phyloP scores from a whole-genome alignment of 2,113 vertebrate species.

The Xenopus borealis region DNA sequence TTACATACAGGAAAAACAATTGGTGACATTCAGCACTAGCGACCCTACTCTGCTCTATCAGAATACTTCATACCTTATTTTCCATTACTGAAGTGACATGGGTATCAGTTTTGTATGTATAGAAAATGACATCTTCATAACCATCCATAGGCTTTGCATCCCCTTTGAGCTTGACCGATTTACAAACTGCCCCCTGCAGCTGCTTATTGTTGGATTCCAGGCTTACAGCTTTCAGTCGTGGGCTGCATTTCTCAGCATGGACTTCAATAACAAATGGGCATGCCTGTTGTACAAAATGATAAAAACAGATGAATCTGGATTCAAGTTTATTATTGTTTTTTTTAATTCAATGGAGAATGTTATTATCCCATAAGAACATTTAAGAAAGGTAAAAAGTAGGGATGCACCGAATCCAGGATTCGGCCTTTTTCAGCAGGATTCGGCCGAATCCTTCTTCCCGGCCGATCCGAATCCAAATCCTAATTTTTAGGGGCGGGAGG shows the following conservation, averaged over 20 bases:
- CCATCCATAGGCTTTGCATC: conserved; percentile 71
- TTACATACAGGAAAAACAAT: too few relatives aligned
- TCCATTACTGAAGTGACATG: conserved; percentile 82
- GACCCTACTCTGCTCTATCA: too few relatives aligned
- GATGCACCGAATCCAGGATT: too few relatives aligned
- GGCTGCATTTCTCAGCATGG: conserved; percentile 72
- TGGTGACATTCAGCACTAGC: too few relatives aligned
- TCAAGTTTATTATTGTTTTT: too few relatives aligned
- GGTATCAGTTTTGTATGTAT: conserved; percentile 69
- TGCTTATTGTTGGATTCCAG: conserved; percentile 70
- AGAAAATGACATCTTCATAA: conserved; percentile 68
- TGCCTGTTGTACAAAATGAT: conserved; percentile 63
- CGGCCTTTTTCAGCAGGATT: too few relatives aligned
- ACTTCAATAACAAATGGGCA: conserved; percentile 83
- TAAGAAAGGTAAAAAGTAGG: too few relatives aligned
- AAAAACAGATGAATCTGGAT: neutral
- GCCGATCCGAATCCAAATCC: too few relatives aligned
- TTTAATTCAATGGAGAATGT: too few relatives aligned
- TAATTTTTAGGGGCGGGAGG: too few relatives aligned
- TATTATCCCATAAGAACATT: too few relatives aligned
- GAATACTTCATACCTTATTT: conserved; percentile 75
- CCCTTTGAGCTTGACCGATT: conserved; percentile 67
- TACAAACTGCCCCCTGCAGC: conserved; percentile 78
- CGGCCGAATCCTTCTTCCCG: too few relatives aligned
- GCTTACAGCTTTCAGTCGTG: conserved; percentile 67